These are phyloP conservation scores for Wiebesia pumilae DNA, from an alignment of 1,140 invertebrate species.

Conservation along the genomic window DNA sequence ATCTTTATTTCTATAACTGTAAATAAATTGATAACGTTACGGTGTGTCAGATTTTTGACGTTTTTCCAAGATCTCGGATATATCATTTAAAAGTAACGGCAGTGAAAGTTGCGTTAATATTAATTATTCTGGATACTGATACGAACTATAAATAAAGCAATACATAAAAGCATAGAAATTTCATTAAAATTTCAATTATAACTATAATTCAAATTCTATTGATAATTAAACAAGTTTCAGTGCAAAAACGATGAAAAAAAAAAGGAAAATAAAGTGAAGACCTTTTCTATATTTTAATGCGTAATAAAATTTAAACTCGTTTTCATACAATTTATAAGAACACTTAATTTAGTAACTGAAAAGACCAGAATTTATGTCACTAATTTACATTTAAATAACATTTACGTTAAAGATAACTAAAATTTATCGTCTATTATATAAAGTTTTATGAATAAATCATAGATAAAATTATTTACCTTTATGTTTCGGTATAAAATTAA, in stretches of 20 bases:
- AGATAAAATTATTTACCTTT: slow-evolving; percentile 53
- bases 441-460: slow-evolving; percentile 53
- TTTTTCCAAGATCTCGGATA: neutral
- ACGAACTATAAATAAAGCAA: neutral
- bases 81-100: neutral
- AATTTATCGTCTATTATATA: slow-evolving; percentile 54
- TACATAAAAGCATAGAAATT: neutral
- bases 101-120: slow-evolving; percentile 36
- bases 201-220: slow-evolving; percentile 32
- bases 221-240: slow-evolving; percentile 33
- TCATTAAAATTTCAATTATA: slow-evolving; percentile 35
- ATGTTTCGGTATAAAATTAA: slow-evolving; percentile 49
- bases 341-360: slow-evolving; percentile 52
- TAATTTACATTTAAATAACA: slow-evolving; percentile 56
- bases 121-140: neutral
- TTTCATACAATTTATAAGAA: slow-evolving; percentile 53
- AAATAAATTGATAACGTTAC: neutral
- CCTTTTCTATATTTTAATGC: slow-evolving; percentile 44
- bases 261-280: slow-evolving; percentile 34
- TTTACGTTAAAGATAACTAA: slow-evolving; percentile 52
- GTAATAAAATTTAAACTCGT: slow-evolving; percentile 49
- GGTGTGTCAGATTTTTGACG: neutral
- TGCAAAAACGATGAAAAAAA: too few relatives aligned
- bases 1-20: neutral
- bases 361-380: slow-evolving; percentile 50